Percentiles rank a stretch among this genome's conserved stretches.
Conservation (phyloP, 2,113 vertebrate species). For the Cercocebus atys region DNA sequence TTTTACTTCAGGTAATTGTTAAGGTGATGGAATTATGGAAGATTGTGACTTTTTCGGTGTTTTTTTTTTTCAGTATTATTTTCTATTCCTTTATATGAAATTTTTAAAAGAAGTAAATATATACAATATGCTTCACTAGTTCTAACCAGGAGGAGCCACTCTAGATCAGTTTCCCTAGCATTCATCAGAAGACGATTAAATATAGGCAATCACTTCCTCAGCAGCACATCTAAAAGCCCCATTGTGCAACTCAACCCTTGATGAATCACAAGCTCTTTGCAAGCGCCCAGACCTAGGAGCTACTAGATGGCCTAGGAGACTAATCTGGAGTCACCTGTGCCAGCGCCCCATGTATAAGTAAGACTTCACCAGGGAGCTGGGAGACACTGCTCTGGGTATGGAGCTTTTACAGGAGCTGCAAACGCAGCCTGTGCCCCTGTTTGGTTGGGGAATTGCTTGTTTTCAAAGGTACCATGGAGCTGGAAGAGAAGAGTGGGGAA, state of each 20-base stretch:
- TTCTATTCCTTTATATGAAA: background rate
- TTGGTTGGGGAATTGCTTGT: background rate
- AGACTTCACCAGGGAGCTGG: background rate
- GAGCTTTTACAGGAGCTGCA: background rate
- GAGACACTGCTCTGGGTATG: background rate
- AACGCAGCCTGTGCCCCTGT: background rate
- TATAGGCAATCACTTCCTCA: background rate
- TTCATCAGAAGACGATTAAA: background rate
- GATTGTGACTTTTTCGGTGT: background rate
- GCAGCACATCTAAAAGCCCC: background rate
- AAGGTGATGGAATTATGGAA: background rate
- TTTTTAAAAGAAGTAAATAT: background rate
- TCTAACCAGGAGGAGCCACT: background rate
- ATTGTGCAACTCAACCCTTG: background rate
- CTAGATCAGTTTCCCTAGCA: fast-evolving
- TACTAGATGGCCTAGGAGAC: background rate
- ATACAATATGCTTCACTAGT: background rate
- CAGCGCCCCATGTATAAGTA: fast-evolving
- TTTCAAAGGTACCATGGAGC: background rate
- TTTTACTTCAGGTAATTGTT: background rate
- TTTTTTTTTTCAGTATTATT: background rate
- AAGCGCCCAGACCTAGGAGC: background rate
- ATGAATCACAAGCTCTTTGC: background rate
- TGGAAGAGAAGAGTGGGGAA: background rate
- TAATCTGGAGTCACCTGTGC: background rate